Conservation (phyloP, 2,888 invertebrate genomes). For the Phrixothrix hirtus region DNA sequence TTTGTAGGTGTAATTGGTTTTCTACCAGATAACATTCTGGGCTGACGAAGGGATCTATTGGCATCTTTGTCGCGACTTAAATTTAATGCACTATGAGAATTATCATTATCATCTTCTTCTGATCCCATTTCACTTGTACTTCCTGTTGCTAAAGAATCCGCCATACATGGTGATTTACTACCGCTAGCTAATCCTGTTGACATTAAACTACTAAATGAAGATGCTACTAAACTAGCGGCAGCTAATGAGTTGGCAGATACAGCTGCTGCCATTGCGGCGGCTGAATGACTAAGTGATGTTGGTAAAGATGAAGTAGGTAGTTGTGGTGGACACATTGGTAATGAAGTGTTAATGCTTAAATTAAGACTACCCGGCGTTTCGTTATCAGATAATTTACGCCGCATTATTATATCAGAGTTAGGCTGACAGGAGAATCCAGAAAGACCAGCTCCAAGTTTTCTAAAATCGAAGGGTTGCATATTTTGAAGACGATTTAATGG, state of each 20-base stretch:
- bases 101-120: constrained; percentile 64
- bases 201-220: constrained; percentile 64
- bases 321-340: constrained; percentile 67
- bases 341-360: constrained; percentile 63
- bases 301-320: constrained; percentile 62
- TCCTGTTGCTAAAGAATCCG: constrained; percentile 52
- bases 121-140: constrained; percentile 57
- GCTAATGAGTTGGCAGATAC: constrained; percentile 51
- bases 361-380: constrained; percentile 61
- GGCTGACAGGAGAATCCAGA: constrained; percentile 62
- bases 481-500: constrained; percentile 89
- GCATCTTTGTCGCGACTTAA: constrained; percentile 62
- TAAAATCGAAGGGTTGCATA: constrained; percentile 94
- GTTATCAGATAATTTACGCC: constrained; percentile 61
- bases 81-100: constrained; percentile 66
- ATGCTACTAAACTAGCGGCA: constrained; percentile 66
- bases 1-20: constrained; percentile 77
- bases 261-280: constrained; percentile 66
- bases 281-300: constrained; percentile 58
- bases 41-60: constrained; percentile 57
- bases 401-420: constrained; percentile 49
- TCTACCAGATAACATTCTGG: constrained; percentile 57
- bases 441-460: constrained; percentile 71
- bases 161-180: constrained; percentile 57
- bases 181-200: constrained; percentile 59